Evolutionary conservation across 2,797 vertebrate species (phyloP).

Genomic region (Semaprochilodus insignis): DNA sequence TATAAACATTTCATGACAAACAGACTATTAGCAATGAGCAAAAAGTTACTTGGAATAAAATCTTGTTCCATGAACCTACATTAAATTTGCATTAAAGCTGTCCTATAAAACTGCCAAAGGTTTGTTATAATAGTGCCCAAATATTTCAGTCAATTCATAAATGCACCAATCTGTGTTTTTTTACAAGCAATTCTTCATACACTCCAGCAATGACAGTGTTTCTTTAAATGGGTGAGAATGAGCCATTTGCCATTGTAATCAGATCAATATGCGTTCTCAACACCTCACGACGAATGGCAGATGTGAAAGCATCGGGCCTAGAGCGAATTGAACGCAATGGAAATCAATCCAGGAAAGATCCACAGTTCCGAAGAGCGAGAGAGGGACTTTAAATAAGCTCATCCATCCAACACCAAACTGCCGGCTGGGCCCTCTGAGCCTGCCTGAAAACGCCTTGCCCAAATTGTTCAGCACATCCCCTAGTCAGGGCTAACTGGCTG

Average conservation of each 20-base stretch:
- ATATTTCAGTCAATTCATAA: neutral
- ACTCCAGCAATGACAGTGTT: constrained; percentile 41
- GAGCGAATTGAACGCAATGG: constrained; percentile 55
- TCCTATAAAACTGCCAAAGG: no score
- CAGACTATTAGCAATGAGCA: no score
- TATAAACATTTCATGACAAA: no score
- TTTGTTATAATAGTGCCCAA: no score
- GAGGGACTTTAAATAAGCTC: constrained; percentile 56
- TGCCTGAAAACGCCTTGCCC: constrained; percentile 39
- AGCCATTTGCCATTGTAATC: constrained; percentile 54
- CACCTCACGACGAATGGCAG: constrained; percentile 50
- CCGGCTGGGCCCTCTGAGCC: constrained; percentile 27
- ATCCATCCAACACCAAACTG: constrained; percentile 20
- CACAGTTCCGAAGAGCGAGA: constrained; percentile 48
- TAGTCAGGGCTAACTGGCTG: constrained; percentile 32
- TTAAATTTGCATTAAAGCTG: no score
- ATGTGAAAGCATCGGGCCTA: constrained; percentile 47
- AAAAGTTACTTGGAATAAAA: no score
- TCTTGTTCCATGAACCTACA: no score
- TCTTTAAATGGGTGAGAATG: constrained; percentile 51
- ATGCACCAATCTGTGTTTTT: neutral
- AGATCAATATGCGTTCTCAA: constrained; percentile 59
- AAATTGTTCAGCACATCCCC: constrained; percentile 36
- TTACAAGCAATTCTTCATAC: constrained; percentile 23
- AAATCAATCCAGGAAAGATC: constrained; percentile 60